Evolutionary conservation across 1,140 invertebrate genomes (phyloP).

Genomic region (Lethocerus indicus): DNA sequence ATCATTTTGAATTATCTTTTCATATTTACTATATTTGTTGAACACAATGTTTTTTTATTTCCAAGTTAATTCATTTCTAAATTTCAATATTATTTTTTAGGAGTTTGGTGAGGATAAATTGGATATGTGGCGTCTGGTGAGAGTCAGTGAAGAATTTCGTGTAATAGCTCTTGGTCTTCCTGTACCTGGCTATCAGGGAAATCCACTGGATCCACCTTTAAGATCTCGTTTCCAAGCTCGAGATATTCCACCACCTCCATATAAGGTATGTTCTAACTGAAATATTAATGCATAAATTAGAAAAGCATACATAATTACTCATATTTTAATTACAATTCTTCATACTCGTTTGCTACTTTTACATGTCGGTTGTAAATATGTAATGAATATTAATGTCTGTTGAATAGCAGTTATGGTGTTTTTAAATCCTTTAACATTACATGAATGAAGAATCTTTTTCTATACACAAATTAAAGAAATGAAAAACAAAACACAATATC

Average conservation of each 20-base stretch:
- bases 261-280: slow-evolving; percentile 38
- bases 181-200: slow-evolving; percentile 63
- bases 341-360: too few relatives aligned
- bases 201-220: slow-evolving; percentile 88
- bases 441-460: too few relatives aligned
- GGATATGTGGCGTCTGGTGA: slow-evolving; percentile 68
- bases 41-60: not conserved
- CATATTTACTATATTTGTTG: not conserved
- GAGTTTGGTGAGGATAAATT: slow-evolving; percentile 60
- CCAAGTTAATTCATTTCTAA: not conserved
- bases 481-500: too few relatives aligned
- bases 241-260: slow-evolving; percentile 46
- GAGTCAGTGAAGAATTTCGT: slow-evolving; percentile 81
- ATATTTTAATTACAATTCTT: too few relatives aligned
- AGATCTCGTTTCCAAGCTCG: slow-evolving; percentile 87
- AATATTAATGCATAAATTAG: too few relatives aligned
- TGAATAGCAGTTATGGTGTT: too few relatives aligned
- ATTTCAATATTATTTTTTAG: slow-evolving; percentile 32
- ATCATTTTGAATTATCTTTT: too few relatives aligned
- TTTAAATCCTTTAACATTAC: too few relatives aligned
- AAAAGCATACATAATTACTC: too few relatives aligned
- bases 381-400: too few relatives aligned
- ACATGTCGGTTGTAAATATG: too few relatives aligned
- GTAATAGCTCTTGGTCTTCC: slow-evolving; percentile 82
- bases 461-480: too few relatives aligned